Evolutionary conservation across 2,888 invertebrate species (phyloP).

Genomic region (Drosophila birchii): DNA sequence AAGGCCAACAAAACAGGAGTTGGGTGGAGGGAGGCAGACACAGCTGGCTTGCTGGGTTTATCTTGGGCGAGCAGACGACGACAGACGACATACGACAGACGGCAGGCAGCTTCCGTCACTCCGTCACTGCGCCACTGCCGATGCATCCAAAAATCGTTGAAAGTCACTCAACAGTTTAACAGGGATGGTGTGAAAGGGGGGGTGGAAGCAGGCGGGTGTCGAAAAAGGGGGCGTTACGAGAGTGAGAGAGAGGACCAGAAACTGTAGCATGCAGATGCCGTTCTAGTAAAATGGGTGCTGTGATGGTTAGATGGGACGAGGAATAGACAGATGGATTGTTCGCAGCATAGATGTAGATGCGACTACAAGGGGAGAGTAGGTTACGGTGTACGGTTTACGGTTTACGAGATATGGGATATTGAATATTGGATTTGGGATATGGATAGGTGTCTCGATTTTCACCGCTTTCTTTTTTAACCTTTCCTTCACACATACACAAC

Average conservation of each 20-base stretch:
- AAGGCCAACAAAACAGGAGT: not conserved
- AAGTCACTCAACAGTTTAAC: slow-evolving; percentile 77
- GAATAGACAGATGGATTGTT: slow-evolving; percentile 24
- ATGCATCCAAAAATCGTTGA: slow-evolving; percentile 74
- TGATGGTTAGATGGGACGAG: slow-evolving; percentile 29
- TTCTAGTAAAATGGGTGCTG: slow-evolving; percentile 20
- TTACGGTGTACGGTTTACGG: not conserved
- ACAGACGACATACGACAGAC: slow-evolving; percentile 61
- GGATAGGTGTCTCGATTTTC: slow-evolving; percentile 8
- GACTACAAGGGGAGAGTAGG: not conserved
- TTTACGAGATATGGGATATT: not conserved
- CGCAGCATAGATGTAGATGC: slow-evolving; percentile 12
- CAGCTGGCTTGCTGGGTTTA: slow-evolving; percentile 58
- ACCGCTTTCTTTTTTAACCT: not conserved
- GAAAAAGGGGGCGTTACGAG: not conserved
- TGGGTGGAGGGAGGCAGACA: not conserved
- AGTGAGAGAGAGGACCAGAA: not conserved
- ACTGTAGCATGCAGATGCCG: slow-evolving; percentile 33
- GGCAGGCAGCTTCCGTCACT: slow-evolving; percentile 67
- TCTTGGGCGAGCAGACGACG: slow-evolving; percentile 53
- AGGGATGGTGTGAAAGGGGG: slow-evolving; percentile 37
- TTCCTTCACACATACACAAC: not conserved
- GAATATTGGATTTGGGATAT: slow-evolving; percentile 24
- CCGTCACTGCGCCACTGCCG: slow-evolving; percentile 30
- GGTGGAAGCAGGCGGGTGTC: no score